phyloP scores from a whole-genome alignment of 2,888 invertebrate genomes.

The Apomyelois bistriatella region DNA sequence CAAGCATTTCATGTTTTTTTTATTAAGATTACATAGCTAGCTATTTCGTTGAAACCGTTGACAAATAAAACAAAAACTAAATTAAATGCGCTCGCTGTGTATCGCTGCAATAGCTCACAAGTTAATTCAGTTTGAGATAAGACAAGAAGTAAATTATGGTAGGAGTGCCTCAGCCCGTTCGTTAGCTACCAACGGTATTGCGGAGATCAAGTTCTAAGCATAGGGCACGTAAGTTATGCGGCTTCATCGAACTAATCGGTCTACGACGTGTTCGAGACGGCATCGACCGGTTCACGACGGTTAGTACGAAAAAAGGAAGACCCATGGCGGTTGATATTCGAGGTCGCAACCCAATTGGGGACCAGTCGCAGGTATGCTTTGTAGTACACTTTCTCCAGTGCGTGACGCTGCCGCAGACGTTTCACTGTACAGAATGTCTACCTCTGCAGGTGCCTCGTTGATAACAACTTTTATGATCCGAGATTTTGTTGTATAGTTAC shows the following conservation, averaged over 20 bases:
- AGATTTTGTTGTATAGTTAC: conserved; percentile 30
- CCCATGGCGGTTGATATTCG: conserved; percentile 60
- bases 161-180: conserved; percentile 11
- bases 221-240: conserved; percentile 15
- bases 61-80: conserved; percentile 13
- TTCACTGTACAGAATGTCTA: conserved; percentile 47
- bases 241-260: conserved; percentile 20
- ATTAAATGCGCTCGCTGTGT: neutral
- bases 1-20: conserved; percentile 4
- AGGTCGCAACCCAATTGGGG: conserved; percentile 74
- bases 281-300: conserved; percentile 38
- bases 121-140: conserved; percentile 20
- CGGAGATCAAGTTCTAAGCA: conserved; percentile 13
- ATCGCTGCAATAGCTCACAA: conserved; percentile 16
- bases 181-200: conserved; percentile 12
- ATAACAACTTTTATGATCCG: conserved; percentile 39
- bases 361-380: conserved; percentile 67
- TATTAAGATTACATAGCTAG: conserved; percentile 8
- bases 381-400: conserved; percentile 76
- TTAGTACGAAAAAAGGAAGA: conserved; percentile 53
- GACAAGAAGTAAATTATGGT: conserved; percentile 20
- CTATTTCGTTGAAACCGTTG: conserved; percentile 1
- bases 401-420: conserved; percentile 63
- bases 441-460: conserved; percentile 39
- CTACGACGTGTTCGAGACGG: conserved; percentile 20